phyloP scores from a whole-genome alignment of 2,113 vertebrate genomes.

The Mesembrinibis cayennensis region DNA sequence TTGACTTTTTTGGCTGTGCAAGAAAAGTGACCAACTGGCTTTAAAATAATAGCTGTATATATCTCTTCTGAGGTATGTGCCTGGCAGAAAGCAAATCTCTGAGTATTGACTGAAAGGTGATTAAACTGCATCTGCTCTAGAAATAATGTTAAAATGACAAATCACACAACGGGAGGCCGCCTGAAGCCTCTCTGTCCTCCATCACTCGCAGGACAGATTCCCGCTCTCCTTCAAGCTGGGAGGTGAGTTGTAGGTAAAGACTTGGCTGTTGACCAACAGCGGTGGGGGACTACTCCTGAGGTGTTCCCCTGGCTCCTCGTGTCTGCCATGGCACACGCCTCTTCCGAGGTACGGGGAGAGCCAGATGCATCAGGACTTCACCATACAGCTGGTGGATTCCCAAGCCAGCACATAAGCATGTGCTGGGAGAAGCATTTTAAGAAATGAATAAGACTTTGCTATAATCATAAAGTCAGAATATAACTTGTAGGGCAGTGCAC shows the following conservation, averaged over 20 bases:
- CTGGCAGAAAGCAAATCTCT: neutral
- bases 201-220: neutral
- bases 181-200: neutral
- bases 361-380: neutral
- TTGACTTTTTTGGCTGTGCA: neutral
- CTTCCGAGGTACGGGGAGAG: neutral
- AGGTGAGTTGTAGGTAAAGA: neutral
- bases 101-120: neutral
- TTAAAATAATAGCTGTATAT: neutral
- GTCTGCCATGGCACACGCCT: neutral
- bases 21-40: neutral
- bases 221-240: fast-evolving
- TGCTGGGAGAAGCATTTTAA: neutral
- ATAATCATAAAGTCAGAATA: neutral
- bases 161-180: neutral
- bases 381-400: neutral
- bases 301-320: neutral
- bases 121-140: neutral
- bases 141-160: neutral
- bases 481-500: neutral
- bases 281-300: neutral
- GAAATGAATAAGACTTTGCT: neutral
- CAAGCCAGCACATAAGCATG: neutral
- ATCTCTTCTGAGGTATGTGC: neutral
- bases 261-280: neutral